These are phyloP conservation scores for Bradypus variegatus DNA, from an alignment of 2,797 vertebrate genomes.

Conservation along the genomic window DNA sequence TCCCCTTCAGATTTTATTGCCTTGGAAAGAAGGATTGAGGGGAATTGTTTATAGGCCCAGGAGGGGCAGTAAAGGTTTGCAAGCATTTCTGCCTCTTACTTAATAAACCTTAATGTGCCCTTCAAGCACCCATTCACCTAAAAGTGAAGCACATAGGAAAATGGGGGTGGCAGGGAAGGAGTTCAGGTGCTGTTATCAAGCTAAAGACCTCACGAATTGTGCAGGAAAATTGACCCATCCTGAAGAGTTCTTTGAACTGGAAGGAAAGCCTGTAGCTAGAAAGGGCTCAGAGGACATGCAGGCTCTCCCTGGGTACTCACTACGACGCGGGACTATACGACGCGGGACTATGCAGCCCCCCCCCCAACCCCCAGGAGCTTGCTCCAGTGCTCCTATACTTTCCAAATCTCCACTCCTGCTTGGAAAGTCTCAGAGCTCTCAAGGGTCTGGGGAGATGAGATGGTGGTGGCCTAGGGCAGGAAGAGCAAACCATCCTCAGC, in stretches of 20 bases:
- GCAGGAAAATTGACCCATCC: slow-evolving; percentile 1
- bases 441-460: background rate
- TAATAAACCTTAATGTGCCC: slow-evolving; percentile 74
- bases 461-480: accelerated
- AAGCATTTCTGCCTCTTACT: slow-evolving; percentile 74
- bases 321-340: background rate
- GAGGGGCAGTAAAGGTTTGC: slow-evolving; percentile 76
- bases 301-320: no score
- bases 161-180: background rate
- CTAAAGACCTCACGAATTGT: slow-evolving; percentile 65
- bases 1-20: slow-evolving; percentile 74
- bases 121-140: slow-evolving; percentile 68
- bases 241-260: accelerated
- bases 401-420: background rate
- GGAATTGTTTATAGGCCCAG: slow-evolving; percentile 74
- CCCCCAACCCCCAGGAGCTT: background rate
- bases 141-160: slow-evolving; percentile 54
- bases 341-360: background rate
- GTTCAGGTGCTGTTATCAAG: slow-evolving; percentile 62
- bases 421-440: background rate
- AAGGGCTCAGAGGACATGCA: background rate
- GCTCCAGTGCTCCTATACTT: background rate
- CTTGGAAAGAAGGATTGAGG: slow-evolving; percentile 70
- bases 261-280: background rate
- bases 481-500: background rate